Percentiles rank a stretch among this genome's conserved stretches.
phyloP scores from a whole-genome alignment of 2,797 vertebrate genomes.

The Cyclopterus lumpus region DNA sequence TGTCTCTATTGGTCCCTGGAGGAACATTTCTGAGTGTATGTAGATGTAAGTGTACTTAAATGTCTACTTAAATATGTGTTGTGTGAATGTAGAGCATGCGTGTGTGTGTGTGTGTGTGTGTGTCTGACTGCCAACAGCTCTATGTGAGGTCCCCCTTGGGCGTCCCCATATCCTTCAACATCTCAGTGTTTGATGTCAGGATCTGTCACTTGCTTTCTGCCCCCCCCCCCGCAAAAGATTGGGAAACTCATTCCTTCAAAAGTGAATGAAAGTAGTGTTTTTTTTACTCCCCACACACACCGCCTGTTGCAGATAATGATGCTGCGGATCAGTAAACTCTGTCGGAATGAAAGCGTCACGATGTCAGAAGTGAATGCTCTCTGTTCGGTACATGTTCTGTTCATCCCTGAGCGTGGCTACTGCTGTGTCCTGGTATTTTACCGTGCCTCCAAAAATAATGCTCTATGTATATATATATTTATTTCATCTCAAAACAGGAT shows the following conservation, averaged over 20 bases:
- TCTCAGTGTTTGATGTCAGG: conserved; percentile 62
- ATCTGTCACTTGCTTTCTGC: conserved; percentile 66
- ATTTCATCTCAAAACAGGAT: not conserved
- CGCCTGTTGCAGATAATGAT: conserved; percentile 43
- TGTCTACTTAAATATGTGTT: not conserved
- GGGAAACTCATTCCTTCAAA: conserved; percentile 49
- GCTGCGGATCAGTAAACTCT: conserved; percentile 46
- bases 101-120: not conserved
- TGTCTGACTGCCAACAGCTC: conserved; percentile 16
- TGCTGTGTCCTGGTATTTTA: not conserved
- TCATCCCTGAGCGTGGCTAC: not conserved
- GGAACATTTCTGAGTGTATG: not conserved
- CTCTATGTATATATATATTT: not conserved
- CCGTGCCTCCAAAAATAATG: not conserved
- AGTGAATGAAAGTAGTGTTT: conserved; percentile 36
- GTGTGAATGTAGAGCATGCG: not conserved
- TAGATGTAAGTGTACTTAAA: not conserved
- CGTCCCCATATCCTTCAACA: conserved; percentile 51
- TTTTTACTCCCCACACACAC: not conserved
- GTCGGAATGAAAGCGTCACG: conserved; percentile 41
- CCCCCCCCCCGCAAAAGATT: conserved; percentile 28
- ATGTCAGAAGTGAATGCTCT: conserved; percentile 19
- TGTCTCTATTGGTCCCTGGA: conserved; percentile 6
- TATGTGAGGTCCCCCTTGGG: conserved; percentile 43
- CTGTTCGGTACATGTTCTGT: not conserved